phyloP scores from a whole-genome alignment of 2,797 vertebrate species.

The Leucoraja ocellata region DNA sequence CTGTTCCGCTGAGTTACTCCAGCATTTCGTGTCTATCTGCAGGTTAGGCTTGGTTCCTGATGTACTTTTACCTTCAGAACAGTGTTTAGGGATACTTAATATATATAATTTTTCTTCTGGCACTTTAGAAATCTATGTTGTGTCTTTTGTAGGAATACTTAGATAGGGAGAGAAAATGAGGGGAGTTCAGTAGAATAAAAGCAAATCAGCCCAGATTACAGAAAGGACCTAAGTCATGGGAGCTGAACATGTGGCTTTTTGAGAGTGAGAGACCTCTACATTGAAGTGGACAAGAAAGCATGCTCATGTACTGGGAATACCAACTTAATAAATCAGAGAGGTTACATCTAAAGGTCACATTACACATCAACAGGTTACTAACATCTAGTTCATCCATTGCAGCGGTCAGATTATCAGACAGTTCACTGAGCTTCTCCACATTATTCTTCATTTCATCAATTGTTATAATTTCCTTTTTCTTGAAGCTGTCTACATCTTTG shows the following conservation, averaged over 20 bases:
- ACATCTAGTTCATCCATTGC: slow-evolving; percentile 74
- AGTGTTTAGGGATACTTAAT: neutral
- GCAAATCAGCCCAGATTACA: neutral
- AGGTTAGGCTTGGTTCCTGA: too few relatives aligned
- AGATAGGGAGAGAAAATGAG: neutral
- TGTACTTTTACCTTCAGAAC: neutral
- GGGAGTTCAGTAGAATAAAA: neutral
- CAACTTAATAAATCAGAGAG: neutral
- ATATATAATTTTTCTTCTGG: neutral
- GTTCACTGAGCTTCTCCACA: slow-evolving; percentile 60
- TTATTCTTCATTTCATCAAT: slow-evolving; percentile 72
- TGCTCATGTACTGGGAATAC: neutral
- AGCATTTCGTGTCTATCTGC: too few relatives aligned
- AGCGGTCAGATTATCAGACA: slow-evolving; percentile 61
- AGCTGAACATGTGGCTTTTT: neutral
- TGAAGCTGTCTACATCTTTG: slow-evolving; percentile 68
- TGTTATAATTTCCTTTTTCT: slow-evolving; percentile 62
- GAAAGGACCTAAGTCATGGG: neutral
- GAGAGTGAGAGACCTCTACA: neutral
- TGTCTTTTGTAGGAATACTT: neutral
- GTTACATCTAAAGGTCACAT: too few relatives aligned
- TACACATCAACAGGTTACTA: slow-evolving; percentile 2
- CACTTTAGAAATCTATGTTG: neutral
- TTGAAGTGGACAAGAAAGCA: neutral
- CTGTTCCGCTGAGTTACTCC: too few relatives aligned